A percentile compares a stretch with the other conserved stretches of the same genome.
Evolutionary conservation across 1,140 invertebrate genomes (phyloP).

Genomic region (Dendrolimus punctatus): DNA sequence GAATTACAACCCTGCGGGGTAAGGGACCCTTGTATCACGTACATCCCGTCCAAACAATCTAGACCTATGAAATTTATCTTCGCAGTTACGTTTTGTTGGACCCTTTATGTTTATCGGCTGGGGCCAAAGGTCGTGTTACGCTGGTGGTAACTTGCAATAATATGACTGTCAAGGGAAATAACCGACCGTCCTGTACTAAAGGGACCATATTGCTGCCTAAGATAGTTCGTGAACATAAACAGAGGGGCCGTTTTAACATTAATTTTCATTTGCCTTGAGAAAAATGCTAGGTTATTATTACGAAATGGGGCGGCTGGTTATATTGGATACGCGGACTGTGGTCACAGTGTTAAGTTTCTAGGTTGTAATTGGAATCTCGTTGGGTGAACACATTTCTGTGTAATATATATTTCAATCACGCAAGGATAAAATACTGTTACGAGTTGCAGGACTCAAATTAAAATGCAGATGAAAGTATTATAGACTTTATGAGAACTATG

Average conservation of each 20-base stretch:
- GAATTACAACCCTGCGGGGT: slow-evolving; percentile 53
- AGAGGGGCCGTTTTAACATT: slow-evolving; percentile 13
- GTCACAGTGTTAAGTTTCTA: too few relatives aligned
- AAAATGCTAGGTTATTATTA: neutral
- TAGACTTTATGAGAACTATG: too few relatives aligned
- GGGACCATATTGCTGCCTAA: slow-evolving; percentile 43
- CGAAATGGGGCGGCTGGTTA: slow-evolving; percentile 2
- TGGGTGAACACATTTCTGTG: too few relatives aligned
- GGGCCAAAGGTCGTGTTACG: slow-evolving; percentile 40
- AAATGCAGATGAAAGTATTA: too few relatives aligned
- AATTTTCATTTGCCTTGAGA: slow-evolving; percentile 10
- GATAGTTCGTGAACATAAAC: slow-evolving; percentile 43
- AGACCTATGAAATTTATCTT: slow-evolving; percentile 33
- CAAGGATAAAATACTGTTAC: too few relatives aligned
- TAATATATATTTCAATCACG: too few relatives aligned
- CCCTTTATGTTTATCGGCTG: slow-evolving; percentile 31
- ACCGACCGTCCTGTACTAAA: slow-evolving; percentile 44
- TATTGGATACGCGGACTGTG: too few relatives aligned
- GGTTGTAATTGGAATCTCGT: too few relatives aligned
- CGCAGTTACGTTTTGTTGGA: slow-evolving; percentile 10
- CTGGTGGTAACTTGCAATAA: slow-evolving; percentile 48
- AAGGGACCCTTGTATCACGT: slow-evolving; percentile 48
- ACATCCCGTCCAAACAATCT: slow-evolving; percentile 33
- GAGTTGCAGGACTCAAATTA: too few relatives aligned
- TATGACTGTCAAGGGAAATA: slow-evolving; percentile 66